Conservation (phyloP, 53 echinoderm and acorn worm genomes). For the Henricia sp. region DNA sequence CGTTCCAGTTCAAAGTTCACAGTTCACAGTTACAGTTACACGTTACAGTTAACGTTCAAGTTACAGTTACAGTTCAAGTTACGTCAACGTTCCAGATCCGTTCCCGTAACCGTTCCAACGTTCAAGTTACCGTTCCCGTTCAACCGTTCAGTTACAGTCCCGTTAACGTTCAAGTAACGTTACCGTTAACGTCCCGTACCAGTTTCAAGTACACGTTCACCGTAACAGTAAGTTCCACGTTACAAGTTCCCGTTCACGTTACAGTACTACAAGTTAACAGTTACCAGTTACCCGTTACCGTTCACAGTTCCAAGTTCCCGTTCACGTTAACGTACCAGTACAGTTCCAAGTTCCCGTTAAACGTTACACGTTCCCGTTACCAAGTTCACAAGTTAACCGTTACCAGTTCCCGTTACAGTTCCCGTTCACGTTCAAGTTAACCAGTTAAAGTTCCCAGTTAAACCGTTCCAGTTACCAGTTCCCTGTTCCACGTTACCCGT, state of each 20-base stretch:
- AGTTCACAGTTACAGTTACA: no score
- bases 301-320: neutral
- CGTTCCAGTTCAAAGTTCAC: no score
- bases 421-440: neutral
- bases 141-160: neutral
- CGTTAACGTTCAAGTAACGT: constrained; percentile 12
- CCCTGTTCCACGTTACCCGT: no score
- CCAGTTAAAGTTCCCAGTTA: neutral
- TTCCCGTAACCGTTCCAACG: neutral
- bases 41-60: neutral
- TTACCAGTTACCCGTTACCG: no score
- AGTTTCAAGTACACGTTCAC: neutral
- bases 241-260: neutral
- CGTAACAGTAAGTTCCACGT: neutral
- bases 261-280: neutral
- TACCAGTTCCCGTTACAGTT: no score
- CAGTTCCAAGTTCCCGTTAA: neutral
- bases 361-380: no score
- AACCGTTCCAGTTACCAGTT: no score
- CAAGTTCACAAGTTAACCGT: no score
- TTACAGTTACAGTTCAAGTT: neutral
- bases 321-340: neutral
- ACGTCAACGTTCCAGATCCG: neutral
- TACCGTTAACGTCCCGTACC: neutral
- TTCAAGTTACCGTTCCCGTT: neutral